A percentile compares a stretch with the other conserved stretches of the same genome.
These are phyloP conservation scores for Uloborus plumipes DNA, from an alignment of 2,888 invertebrate species.

Conservation along the genomic window DNA sequence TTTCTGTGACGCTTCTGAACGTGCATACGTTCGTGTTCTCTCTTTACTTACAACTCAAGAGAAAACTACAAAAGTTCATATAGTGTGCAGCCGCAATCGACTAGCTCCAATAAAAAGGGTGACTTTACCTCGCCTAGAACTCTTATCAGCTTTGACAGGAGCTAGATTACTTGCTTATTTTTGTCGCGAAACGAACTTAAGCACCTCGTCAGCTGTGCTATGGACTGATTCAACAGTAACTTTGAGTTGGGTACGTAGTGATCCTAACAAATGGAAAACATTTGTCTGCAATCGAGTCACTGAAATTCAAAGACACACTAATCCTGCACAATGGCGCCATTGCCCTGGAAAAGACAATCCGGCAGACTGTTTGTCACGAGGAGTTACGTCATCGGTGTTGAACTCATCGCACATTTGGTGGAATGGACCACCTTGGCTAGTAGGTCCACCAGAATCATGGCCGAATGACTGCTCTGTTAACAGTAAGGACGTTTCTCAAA, in stretches of 20 bases:
- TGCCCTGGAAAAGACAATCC: conserved; percentile 67
- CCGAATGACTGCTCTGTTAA: background rate
- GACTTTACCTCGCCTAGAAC: conserved; percentile 66
- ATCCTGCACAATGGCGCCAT: conserved; percentile 65
- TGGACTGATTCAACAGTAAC: conserved; percentile 66
- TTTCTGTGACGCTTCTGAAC: conserved; percentile 67
- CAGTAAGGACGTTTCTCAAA: too few species aligned
- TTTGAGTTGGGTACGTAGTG: conserved; percentile 65
- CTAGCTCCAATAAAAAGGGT: too few species aligned
- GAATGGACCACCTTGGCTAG: conserved; percentile 66
- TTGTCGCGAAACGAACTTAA: conserved; percentile 3
- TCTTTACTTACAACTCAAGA: conserved; percentile 55
- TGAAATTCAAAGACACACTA: conserved; percentile 63
- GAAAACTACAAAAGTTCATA: too few species aligned
- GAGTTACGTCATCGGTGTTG: conserved; percentile 54
- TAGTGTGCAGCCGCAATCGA: conserved; percentile 29
- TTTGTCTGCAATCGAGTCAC: conserved; percentile 67
- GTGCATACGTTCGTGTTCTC: conserved; percentile 65
- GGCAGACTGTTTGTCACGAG: conserved; percentile 68
- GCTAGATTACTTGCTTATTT: conserved; percentile 10
- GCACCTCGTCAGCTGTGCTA: conserved; percentile 7
- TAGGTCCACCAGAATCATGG: background rate
- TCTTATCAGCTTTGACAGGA: conserved; percentile 59
- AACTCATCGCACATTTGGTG: conserved; percentile 63
- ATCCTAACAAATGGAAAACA: conserved; percentile 53